Evolutionary conservation across 2,797 vertebrate species (phyloP).

Genomic region (Cossypha polioptera): DNA sequence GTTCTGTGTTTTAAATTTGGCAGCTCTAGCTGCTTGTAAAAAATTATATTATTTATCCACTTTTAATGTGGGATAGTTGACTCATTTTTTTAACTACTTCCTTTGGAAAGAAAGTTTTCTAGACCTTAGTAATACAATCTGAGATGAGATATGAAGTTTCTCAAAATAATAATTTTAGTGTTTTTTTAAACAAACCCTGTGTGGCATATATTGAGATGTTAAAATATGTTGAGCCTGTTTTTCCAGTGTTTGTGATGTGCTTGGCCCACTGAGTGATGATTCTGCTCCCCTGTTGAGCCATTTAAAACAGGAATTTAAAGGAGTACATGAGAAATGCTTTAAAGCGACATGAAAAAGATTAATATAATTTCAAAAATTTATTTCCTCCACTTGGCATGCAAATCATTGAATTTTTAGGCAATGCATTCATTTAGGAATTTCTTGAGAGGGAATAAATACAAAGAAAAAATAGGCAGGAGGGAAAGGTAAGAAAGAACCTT

Average conservation of each 20-base stretch:
- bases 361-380: neutral
- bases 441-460: neutral
- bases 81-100: neutral
- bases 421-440: neutral
- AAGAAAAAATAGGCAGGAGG: neutral
- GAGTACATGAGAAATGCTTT: neutral
- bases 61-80: neutral
- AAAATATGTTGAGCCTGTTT: neutral
- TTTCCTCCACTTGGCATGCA: neutral
- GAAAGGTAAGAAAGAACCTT: neutral
- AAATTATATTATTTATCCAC: neutral
- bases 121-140: neutral
- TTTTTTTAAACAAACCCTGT: fast-evolving
- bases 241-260: neutral
- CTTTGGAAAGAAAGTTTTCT: neutral
- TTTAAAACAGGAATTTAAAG: neutral
- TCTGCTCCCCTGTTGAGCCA: neutral
- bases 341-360: neutral
- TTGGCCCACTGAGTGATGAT: neutral
- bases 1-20: neutral
- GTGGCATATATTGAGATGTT: neutral
- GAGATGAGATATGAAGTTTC: neutral
- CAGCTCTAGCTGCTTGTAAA: neutral
- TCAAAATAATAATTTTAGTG: neutral
- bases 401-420: neutral